A percentile compares a stretch with the other conserved stretches of the same genome.
Evolutionary conservation across 2,888 invertebrate genomes (phyloP).

Genomic region (Pterobdella sp.): DNA sequence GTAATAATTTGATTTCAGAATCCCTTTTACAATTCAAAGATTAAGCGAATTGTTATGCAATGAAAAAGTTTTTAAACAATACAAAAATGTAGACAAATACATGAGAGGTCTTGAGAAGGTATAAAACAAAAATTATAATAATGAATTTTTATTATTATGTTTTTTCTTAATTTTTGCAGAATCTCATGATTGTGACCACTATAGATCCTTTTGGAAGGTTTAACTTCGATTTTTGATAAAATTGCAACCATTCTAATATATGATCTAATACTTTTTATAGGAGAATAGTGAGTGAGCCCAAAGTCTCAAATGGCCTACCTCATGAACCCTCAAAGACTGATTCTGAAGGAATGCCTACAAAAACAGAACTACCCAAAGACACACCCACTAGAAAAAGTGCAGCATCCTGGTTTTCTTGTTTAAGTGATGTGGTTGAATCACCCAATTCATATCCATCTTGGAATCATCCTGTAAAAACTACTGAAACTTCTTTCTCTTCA

Average conservation of each 20-base stretch:
- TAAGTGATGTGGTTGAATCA: slow-evolving; percentile 26
- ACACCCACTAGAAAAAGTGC: background rate
- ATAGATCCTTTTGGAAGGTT: slow-evolving; percentile 50
- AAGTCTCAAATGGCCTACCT: slow-evolving; percentile 31
- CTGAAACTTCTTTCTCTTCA: background rate
- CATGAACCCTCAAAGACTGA: slow-evolving; percentile 29
- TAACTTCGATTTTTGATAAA: too few species aligned
- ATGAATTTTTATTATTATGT: background rate
- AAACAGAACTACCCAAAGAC: background rate
- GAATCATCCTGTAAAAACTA: slow-evolving; percentile 20
- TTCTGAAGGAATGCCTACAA: slow-evolving; percentile 16
- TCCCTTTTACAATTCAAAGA: slow-evolving; percentile 90
- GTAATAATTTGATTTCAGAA: slow-evolving; percentile 55
- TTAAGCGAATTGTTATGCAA: slow-evolving; percentile 84
- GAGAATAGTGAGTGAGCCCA: background rate
- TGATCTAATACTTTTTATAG: too few species aligned
- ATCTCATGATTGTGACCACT: slow-evolving; percentile 49
- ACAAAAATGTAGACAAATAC: slow-evolving; percentile 88
- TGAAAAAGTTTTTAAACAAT: slow-evolving; percentile 73
- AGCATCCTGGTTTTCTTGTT: slow-evolving; percentile 28
- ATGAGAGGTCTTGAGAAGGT: slow-evolving; percentile 89
- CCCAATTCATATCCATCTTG: slow-evolving; percentile 29
- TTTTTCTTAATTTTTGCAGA: slow-evolving; percentile 41
- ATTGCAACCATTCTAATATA: too few species aligned
- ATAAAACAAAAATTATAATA: slow-evolving; percentile 12